Conservation (phyloP, 2,797 vertebrate genomes). For the Myotis vivesi region DNA sequence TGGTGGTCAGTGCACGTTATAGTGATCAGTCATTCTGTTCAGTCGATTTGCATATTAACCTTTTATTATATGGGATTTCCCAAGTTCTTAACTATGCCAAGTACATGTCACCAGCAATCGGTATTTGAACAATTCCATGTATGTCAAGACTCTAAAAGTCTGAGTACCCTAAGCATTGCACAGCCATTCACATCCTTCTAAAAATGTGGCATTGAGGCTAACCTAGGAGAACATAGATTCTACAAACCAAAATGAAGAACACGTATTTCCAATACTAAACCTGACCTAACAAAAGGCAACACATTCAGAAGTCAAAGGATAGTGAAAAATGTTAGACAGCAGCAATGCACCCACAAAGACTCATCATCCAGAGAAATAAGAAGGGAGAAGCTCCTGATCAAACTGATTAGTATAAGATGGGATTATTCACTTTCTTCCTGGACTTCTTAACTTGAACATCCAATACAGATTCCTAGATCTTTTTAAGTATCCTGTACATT, state of each 20-base stretch:
- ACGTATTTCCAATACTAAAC: neutral
- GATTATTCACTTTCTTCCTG: neutral
- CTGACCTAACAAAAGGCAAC: neutral
- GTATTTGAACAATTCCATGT: neutral
- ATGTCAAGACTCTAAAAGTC: neutral
- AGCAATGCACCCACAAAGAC: neutral
- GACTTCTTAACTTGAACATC: neutral
- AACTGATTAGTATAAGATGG: neutral
- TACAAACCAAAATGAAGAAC: neutral
- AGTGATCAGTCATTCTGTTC: no score
- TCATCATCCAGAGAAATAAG: neutral
- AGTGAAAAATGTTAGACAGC: neutral
- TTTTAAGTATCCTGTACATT: neutral
- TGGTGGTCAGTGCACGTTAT: no score
- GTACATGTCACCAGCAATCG: neutral
- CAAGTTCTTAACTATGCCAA: neutral
- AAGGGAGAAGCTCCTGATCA: neutral
- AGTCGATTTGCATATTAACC: no score
- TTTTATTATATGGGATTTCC: neutral
- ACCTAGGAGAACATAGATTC: neutral
- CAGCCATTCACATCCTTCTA: neutral
- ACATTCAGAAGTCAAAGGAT: neutral
- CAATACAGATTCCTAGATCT: neutral
- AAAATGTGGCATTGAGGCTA: neutral
- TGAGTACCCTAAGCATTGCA: neutral